Evolutionary conservation across 2,113 vertebrate species (phyloP).

Genomic region (Neodon shergylaensis): DNA sequence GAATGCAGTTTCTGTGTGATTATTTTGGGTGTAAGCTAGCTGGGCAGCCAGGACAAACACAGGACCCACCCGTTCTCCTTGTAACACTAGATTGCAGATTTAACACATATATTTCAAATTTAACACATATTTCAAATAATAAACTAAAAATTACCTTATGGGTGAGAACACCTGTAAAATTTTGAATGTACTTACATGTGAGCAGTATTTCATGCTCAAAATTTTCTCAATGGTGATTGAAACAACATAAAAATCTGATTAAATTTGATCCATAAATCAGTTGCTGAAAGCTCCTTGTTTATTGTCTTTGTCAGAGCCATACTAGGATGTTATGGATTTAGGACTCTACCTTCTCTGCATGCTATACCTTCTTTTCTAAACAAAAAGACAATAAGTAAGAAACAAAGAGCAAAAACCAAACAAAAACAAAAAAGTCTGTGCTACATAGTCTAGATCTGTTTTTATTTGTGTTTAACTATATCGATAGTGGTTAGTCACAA

Average conservation of each 20-base stretch:
- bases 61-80: too few species aligned
- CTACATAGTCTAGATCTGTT: neutral
- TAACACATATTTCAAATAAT: neutral
- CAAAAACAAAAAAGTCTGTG: neutral
- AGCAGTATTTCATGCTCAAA: neutral
- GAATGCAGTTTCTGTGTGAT: too few species aligned
- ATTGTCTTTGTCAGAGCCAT: neutral
- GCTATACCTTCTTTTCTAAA: neutral
- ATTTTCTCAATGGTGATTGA: conserved; percentile 34
- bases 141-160: neutral
- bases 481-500: neutral
- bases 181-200: neutral
- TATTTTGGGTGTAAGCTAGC: too few species aligned
- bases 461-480: neutral
- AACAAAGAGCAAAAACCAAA: neutral
- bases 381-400: neutral
- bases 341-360: neutral
- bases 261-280: too few species aligned
- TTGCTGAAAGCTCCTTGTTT: neutral
- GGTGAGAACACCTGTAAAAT: neutral
- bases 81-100: neutral
- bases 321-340: neutral
- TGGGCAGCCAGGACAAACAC: too few species aligned
- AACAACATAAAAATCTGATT: neutral
- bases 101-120: neutral